These are phyloP conservation scores for Thaumetopoea pityocampa DNA, from an alignment of 1,140 invertebrate species.

Conservation along the genomic window DNA sequence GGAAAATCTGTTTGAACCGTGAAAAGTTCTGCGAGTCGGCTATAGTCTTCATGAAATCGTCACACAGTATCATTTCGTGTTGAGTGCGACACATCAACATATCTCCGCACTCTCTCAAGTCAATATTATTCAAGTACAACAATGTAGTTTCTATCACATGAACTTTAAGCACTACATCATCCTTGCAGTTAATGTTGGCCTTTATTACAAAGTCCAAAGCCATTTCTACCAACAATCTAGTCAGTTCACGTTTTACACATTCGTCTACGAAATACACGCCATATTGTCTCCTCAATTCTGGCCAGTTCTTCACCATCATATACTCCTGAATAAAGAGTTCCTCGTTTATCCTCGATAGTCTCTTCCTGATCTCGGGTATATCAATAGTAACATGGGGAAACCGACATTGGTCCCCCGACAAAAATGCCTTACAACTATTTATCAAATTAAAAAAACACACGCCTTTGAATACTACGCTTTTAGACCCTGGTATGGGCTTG, in stretches of 20 bases:
- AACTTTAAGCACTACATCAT: conserved; percentile 24
- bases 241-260: conserved; percentile 30
- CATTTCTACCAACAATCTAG: conserved; percentile 43
- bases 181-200: conserved; percentile 3
- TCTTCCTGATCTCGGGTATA: conserved; percentile 10
- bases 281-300: conserved; percentile 29
- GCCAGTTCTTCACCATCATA: conserved; percentile 26
- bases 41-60: conserved; percentile 41
- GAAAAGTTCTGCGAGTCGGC: conserved; percentile 55
- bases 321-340: conserved; percentile 44
- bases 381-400: conserved; percentile 28
- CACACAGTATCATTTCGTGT: conserved; percentile 28
- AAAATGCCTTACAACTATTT: conserved; percentile 30
- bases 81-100: conserved; percentile 27
- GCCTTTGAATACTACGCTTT: conserved; percentile 32
- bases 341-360: conserved; percentile 22
- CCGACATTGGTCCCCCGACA: conserved; percentile 21
- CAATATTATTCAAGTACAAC: conserved; percentile 40
- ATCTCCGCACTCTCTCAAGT: conserved; percentile 31
- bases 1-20: conserved; percentile 47
- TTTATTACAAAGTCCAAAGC: conserved; percentile 35
- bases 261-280: conserved; percentile 40
- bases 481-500: conserved; percentile 12
- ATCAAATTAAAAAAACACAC: conserved; percentile 45
- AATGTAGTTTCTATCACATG: conserved; percentile 37